These are phyloP conservation scores for Bubalus kerabau DNA, from an alignment of 2,113 vertebrate species.

Conservation along the genomic window DNA sequence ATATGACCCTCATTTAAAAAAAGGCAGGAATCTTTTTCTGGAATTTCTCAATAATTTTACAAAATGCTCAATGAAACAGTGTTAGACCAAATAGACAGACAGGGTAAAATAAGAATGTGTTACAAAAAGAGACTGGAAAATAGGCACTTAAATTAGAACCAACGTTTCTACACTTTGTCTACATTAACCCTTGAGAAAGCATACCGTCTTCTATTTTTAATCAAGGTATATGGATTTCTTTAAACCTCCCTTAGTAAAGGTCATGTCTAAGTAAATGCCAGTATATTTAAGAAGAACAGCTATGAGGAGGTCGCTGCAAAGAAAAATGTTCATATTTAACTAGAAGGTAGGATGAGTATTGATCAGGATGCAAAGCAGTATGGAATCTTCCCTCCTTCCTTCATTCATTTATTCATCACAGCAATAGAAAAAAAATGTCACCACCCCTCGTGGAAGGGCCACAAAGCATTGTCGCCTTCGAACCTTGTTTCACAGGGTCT, in stretches of 20 bases:
- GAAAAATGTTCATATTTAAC: neutral
- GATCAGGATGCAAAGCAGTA: neutral
- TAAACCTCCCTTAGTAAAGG: conserved; percentile 30
- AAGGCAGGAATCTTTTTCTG: neutral
- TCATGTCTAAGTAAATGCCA: conserved; percentile 49
- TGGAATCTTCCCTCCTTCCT: neutral
- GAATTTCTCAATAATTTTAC: neutral
- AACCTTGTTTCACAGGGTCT: neutral
- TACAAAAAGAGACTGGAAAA: neutral
- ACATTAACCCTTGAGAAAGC: neutral
- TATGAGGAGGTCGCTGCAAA: neutral
- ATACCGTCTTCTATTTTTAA: neutral
- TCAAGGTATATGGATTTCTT: neutral
- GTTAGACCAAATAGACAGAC: neutral
- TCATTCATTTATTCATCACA: neutral
- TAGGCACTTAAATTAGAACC: neutral
- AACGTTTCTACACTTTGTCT: neutral
- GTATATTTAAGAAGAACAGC: neutral
- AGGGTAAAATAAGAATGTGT: neutral
- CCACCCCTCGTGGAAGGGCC: neutral
- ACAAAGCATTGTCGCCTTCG: neutral
- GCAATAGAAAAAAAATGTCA: neutral
- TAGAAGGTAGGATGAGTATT: neutral
- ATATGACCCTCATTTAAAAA: neutral
- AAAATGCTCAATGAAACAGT: neutral